Evolutionary conservation across 2,797 vertebrate genomes (phyloP).

Genomic region (Sebastes jordani): DNA sequence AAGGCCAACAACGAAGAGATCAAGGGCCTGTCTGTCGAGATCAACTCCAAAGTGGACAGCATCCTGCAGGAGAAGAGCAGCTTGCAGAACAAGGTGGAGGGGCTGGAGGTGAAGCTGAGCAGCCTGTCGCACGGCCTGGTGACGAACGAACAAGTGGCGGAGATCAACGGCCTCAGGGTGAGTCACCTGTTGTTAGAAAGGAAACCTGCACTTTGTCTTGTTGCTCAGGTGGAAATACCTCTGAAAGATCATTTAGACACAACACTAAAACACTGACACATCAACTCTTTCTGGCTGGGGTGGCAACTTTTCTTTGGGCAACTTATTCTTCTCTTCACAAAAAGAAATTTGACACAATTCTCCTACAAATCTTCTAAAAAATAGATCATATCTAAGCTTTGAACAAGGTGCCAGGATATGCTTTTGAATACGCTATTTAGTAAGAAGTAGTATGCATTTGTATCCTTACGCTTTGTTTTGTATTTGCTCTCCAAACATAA

Average conservation of each 20-base stretch:
- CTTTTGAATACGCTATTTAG: neutral
- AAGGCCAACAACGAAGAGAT: constrained; percentile 91
- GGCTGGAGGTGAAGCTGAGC: constrained; percentile 89
- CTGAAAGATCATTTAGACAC: neutral
- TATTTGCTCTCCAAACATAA: neutral
- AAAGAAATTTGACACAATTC: neutral
- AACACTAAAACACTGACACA: neutral
- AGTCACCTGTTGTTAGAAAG: constrained; percentile 57
- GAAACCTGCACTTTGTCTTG: neutral
- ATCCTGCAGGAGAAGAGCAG: constrained; percentile 87
- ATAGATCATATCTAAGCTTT: neutral
- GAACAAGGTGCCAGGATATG: neutral
- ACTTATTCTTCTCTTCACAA: neutral
- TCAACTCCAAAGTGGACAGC: constrained; percentile 88
- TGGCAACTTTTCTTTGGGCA: neutral
- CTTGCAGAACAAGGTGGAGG: constrained; percentile 87
- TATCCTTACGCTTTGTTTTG: neutral
- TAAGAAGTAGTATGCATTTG: neutral
- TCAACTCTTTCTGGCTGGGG: neutral
- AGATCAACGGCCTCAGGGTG: constrained; percentile 90
- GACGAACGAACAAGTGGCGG: constrained; percentile 76
- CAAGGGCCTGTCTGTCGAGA: constrained; percentile 87
- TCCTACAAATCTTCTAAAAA: neutral
- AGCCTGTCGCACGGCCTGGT: constrained; percentile 79
- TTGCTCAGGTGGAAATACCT: neutral